Conservation (phyloP, 1,140 invertebrate genomes). For the Bombus superbus region DNA sequence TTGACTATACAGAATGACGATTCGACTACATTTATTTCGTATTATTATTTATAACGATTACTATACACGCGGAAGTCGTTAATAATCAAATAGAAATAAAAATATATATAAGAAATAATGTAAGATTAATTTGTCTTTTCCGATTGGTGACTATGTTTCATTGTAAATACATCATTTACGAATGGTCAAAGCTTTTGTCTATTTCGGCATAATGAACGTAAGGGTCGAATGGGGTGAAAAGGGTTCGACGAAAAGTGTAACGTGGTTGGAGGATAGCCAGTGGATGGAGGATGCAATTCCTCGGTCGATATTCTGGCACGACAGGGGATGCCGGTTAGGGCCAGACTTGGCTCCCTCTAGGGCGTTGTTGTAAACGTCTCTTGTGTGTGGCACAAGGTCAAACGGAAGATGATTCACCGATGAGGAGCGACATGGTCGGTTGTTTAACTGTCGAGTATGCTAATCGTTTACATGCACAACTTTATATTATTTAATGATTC, state of each 20-base stretch:
- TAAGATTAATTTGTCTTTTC: not conserved
- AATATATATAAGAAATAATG: not conserved
- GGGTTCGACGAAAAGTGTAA: slow-evolving; percentile 48
- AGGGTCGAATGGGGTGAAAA: slow-evolving; percentile 50
- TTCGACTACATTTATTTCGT: not conserved
- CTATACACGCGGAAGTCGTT: not conserved
- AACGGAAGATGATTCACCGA: slow-evolving; percentile 65
- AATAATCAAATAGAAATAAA: not conserved
- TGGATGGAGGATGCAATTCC: slow-evolving; percentile 64
- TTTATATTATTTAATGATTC: not conserved
- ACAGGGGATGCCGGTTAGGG: slow-evolving; percentile 64
- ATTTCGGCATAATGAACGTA: slow-evolving; percentile 18
- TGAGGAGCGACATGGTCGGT: slow-evolving; percentile 38
- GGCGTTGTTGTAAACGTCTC: slow-evolving; percentile 60
- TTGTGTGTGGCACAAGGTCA: slow-evolving; percentile 66
- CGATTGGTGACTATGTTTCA: too few species aligned
- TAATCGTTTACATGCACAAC: not conserved
- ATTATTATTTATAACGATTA: not conserved
- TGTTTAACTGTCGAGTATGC: slow-evolving; percentile 33
- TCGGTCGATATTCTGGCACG: slow-evolving; percentile 70
- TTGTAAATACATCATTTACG: not conserved
- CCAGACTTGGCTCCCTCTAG: slow-evolving; percentile 66
- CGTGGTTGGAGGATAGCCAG: slow-evolving; percentile 57
- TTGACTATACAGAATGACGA: not conserved
- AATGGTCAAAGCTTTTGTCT: not conserved